Percentiles rank a stretch among this genome's conserved stretches.
Conservation (phyloP, 1,140 invertebrate genomes). For the Drosophila truncata region DNA sequence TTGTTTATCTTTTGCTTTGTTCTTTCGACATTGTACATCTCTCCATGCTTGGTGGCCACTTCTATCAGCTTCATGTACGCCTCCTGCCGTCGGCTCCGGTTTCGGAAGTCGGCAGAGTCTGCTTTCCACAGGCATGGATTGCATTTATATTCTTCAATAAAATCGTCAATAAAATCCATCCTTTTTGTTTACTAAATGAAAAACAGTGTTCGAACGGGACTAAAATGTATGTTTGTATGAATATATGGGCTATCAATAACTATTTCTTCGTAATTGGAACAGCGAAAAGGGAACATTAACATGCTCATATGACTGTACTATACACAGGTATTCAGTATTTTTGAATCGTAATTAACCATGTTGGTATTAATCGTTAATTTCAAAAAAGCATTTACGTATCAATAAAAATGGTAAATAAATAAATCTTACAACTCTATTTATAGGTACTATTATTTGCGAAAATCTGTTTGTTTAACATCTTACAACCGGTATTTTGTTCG, state of each 20-base stretch:
- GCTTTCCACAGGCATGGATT: slow-evolving; percentile 85
- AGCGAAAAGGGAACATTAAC: background rate
- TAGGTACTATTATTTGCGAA: slow-evolving; percentile 85
- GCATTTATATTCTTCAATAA: slow-evolving; percentile 82
- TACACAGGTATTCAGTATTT: background rate
- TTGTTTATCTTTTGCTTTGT: slow-evolving; percentile 85
- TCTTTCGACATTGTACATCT: slow-evolving; percentile 81
- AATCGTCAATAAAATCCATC: slow-evolving; percentile 85
- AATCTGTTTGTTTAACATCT: background rate
- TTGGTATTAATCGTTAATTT: background rate
- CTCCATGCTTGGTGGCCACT: slow-evolving; percentile 81
- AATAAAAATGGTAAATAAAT: background rate
- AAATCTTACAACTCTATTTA: background rate
- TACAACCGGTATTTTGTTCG: background rate
- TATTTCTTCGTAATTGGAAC: slow-evolving; percentile 89
- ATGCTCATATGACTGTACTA: slow-evolving; percentile 3
- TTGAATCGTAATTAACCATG: no score
- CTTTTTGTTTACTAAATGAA: slow-evolving; percentile 70
- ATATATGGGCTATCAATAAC: slow-evolving; percentile 88
- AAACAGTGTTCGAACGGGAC: slow-evolving; percentile 37
- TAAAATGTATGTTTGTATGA: slow-evolving; percentile 36
- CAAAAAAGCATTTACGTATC: no score
- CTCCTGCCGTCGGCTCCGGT: slow-evolving; percentile 74
- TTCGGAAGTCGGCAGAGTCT: slow-evolving; percentile 77
- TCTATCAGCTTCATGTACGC: slow-evolving; percentile 81